Evolutionary conservation across 2,888 invertebrate genomes (phyloP), one percentile per base, ranked within the genome.

Genomic region (Hydrotaea cyrtoneurina): DNA sequence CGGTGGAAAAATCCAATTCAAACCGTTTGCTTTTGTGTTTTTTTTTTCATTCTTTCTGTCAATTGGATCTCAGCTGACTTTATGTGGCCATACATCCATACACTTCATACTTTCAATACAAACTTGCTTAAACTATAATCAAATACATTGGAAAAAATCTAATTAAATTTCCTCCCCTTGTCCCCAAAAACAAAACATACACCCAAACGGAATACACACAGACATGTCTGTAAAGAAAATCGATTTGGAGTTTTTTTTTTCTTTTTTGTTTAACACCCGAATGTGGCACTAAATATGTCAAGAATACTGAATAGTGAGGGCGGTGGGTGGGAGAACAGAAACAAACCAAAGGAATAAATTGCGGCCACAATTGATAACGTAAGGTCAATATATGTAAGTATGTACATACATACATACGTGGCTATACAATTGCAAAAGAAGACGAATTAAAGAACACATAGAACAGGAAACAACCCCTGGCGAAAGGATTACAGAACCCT

Each of bases 281-380:
- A 17, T 17, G 19, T 36, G 69, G 31, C 74, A 75, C 78, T 77
- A 81, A 81, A 81, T 84, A 64, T 84, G 80, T 84, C 81, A 84
- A 62, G 80, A 81, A 57, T 84, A 71, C 74, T 23, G 26, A 66
- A 36, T 11, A 66, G 7, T 31, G 7, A 17, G 19, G 23, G 50
- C n/a, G 31, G 39, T 31, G 55, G 31, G 50, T 50, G 50, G 50
- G 50, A 7, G 31, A n/a, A 4, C 31, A 31, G 31, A 50, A 50
- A 59, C 26, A 26, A 4, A 36, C 64, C 17, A 36, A 36, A 31
- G 36, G 75, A 55, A 79, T 76, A 72, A 80, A 80, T 75, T 80
- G 77, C 74, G 74, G 57, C 71, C 81, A 84, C 84, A 82, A 76
- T 36, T 43, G 50, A 62, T 78, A 82, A 82, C 39, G 73, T 69